Evolutionary conservation across 2,888 invertebrate species (phyloP), one percentile per base, ranked within the genome.

Genomic region (Ellobium chinense): DNA sequence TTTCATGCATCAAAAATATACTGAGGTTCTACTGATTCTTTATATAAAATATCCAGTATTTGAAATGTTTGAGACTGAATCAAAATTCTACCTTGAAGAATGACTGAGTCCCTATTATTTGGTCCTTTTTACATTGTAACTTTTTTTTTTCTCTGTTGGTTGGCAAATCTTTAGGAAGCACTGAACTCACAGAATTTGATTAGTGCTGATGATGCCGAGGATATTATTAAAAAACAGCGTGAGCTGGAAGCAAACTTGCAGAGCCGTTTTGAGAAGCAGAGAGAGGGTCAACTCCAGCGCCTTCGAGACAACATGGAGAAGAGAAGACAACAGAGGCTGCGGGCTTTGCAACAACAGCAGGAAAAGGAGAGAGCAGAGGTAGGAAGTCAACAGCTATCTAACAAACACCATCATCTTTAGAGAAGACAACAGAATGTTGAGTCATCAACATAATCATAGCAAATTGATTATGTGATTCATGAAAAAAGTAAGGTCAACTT

Each of bases 331-430:
- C 86, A 84, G 78, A 82, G 82, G 46, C 74, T 89, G 58, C 85
- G 84, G 39, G 86, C 88, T 27, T 87, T 91, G 18, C 82, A 85
- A 21, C 87, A 90, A 56, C 83, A 88, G 62, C 91, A 91, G 69
- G 91, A 91, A 66, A 83, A 85, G 36, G 90, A 90, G 70, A 87
- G 89, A 75, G 88, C 86, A 77, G 88, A 91, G 84, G 91, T 91
- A 78, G 74, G 77, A 7, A 14, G 27, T 60, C 21, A n/a, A n/a
- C n/a, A n/a, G n/a, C n/a, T n/a, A n/a, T n/a, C n/a, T n/a, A n/a
- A n/a, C n/a, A n/a, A n/a, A n/a, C n/a, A n/a, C n/a, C n/a, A n/a
- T n/a, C n/a, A n/a, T n/a, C n/a, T n/a, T n/a, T n/a, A n/a, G n/a
- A n/a, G n/a, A n/a, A n/a, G n/a, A n/a, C n/a, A n/a, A n/a, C n/a